phyloP scores from a whole-genome alignment of 2,888 invertebrate species.

The Cheilosia vernalis region DNA sequence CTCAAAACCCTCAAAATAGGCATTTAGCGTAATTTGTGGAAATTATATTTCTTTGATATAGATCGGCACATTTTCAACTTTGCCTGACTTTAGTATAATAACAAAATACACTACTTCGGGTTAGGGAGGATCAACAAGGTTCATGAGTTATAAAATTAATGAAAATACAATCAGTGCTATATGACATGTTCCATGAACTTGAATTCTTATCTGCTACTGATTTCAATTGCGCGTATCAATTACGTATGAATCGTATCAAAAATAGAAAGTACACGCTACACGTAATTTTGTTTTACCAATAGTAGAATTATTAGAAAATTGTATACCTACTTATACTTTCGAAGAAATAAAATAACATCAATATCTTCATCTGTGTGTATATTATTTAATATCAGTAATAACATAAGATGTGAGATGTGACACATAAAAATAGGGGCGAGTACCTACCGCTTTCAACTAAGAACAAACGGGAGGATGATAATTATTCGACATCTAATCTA shows the following conservation, averaged over 20 bases:
- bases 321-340: not conserved
- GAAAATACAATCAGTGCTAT: not conserved
- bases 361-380: too few relatives aligned
- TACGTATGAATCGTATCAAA: constrained; percentile 14
- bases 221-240: constrained; percentile 13
- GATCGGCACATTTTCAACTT: too few relatives aligned
- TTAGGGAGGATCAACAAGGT: not conserved
- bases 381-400: too few relatives aligned
- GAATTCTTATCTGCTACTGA: constrained; percentile 29
- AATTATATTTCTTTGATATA: too few relatives aligned
- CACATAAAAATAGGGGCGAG: too few relatives aligned
- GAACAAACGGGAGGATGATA: too few relatives aligned
- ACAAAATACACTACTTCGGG: not conserved
- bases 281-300: constrained; percentile 27
- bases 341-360: not conserved
- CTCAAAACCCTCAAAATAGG: too few relatives aligned
- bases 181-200: constrained; percentile 8
- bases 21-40: too few relatives aligned
- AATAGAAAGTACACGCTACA: not conserved
- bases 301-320: constrained; percentile 3
- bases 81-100: too few relatives aligned
- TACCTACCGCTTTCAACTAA: too few relatives aligned
- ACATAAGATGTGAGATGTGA: too few relatives aligned
- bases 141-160: constrained; percentile 6
- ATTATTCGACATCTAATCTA: too few relatives aligned